Evolutionary conservation across 2,888 invertebrate genomes (phyloP).

Genomic region (Luperina testacea): DNA sequence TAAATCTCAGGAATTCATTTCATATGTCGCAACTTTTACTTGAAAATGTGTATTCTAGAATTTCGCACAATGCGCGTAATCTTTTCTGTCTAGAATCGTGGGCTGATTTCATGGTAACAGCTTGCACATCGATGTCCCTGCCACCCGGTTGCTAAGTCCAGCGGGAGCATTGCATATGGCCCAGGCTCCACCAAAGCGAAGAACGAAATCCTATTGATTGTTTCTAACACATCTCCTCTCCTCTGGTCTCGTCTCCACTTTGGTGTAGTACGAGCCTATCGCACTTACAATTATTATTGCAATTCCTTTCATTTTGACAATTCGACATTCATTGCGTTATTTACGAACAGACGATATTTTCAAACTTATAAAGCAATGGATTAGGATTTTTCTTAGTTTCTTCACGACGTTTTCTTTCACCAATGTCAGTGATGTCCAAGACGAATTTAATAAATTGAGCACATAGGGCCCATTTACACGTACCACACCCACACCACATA

Average conservation of each 20-base stretch:
- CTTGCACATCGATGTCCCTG: background rate
- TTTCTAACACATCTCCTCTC: background rate
- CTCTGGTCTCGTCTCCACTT: no score
- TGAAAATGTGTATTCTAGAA: background rate
- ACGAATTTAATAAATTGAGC: background rate
- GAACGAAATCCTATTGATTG: background rate
- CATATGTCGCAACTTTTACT: background rate
- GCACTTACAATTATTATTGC: background rate
- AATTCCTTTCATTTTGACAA: background rate
- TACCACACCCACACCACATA: no score
- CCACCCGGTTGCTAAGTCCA: background rate
- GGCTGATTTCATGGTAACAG: background rate
- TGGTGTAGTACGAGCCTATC: no score
- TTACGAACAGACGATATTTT: no score
- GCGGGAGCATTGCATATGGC: background rate
- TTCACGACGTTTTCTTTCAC: background rate
- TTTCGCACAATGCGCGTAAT: no score
- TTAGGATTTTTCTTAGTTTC: background rate
- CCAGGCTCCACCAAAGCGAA: background rate
- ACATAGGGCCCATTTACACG: background rate
- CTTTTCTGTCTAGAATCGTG: background rate
- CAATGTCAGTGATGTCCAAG: background rate
- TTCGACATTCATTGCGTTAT: background rate
- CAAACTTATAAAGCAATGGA: background rate
- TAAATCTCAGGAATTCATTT: slow-evolving; percentile 2